Base-by-base conservation (phyloP, 2,888 invertebrate species). In the Oscheius sp. region DNA sequence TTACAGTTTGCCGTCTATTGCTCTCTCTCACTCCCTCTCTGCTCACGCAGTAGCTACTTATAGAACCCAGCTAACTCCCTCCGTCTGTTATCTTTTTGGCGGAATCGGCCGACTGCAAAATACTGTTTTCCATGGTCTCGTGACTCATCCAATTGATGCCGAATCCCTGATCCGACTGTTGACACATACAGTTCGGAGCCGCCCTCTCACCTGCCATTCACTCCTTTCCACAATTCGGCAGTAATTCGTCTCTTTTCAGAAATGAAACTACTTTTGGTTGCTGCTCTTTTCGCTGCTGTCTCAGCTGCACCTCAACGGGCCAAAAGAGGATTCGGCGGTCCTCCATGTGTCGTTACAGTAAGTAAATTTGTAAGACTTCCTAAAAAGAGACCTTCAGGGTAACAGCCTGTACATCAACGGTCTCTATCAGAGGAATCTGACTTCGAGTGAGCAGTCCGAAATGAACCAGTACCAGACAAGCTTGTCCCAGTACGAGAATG, bases 401-500 rank as follows among this genome's bases (percentile, higher is more conserved):
- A 84, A 84, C 72, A 78, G 75, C 37, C 81, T 87, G 63, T 87
- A 78, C 70, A 79, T 85, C 66, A 87, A 87, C 71, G 86, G 86
- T 50, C 81, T 85, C 72, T 73, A 78, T 48, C 77, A 79, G 32
- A 79, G 85, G 55, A 78, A 87, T 29, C 71, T 87, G 76, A 85
- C 80, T 10, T 74, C 79, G n/a, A 79, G 76, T 10, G 87, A 87
- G 73, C 77, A 80, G 74, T 63, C 71, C 35, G 81, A 84, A 60
- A 60, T 85, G 57, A 76, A 66, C 48, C 80, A 82, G 53, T 86
- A 85, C 76, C 84, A 84, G 74, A 75, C 82, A 70, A 50, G 29
- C 13, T 13, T 72, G 21, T 53, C 51, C 4, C 42, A 62, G 21
- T 60, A 62, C 53, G 42, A 62, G 32, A 50, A 62, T 42, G 72